Conservation (phyloP, 2,888 invertebrate species). For the Terebella lapidaria region DNA sequence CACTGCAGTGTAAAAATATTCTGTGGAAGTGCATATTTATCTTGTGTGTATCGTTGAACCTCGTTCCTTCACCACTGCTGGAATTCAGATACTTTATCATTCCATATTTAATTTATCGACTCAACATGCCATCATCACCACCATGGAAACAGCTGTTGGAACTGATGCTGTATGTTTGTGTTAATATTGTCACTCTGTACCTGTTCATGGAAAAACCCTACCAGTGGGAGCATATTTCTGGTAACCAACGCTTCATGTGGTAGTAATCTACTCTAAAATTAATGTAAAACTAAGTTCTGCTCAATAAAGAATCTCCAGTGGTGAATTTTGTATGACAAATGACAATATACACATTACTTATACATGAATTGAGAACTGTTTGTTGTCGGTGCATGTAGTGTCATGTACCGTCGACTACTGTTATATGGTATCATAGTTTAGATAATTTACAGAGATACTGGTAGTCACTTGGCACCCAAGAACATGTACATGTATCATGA, state of each 20-base stretch:
- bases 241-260: slow-evolving; percentile 84
- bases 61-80: slow-evolving; percentile 78
- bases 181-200: slow-evolving; percentile 70
- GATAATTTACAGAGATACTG: no score
- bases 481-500: no score
- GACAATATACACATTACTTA: no score
- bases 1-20: slow-evolving; percentile 35
- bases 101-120: slow-evolving; percentile 77
- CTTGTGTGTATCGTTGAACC: slow-evolving; percentile 60
- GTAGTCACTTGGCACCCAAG: no score
- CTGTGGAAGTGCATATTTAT: slow-evolving; percentile 59
- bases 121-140: slow-evolving; percentile 59
- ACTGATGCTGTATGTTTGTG: slow-evolving; percentile 61
- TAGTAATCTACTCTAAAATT: not conserved
- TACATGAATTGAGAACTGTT: no score
- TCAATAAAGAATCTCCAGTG: no score
- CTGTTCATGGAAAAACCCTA: slow-evolving; percentile 76
- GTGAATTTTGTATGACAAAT: no score
- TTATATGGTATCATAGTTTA: no score
- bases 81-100: slow-evolving; percentile 94
- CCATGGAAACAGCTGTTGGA: slow-evolving; percentile 60
- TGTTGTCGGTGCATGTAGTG: no score
- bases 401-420: no score
- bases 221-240: slow-evolving; percentile 68
- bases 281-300: not conserved